Conservation (phyloP, 2,888 invertebrate genomes). For the Phyllotreta striolata region DNA sequence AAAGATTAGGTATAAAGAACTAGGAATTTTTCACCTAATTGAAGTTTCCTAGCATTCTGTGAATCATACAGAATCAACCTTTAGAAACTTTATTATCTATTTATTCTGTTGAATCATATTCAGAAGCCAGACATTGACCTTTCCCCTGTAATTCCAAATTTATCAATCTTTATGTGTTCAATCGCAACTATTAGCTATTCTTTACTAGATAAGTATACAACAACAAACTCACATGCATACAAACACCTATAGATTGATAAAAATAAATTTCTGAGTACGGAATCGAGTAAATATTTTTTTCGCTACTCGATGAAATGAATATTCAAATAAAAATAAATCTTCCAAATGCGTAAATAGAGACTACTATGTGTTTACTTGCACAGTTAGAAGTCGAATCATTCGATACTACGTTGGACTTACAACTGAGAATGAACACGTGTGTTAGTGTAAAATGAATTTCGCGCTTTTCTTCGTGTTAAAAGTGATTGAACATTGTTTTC, state of each 20-base stretch:
- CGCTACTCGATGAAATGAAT: slow-evolving; percentile 9
- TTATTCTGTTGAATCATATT: no score
- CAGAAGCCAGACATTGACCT: no score
- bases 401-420: neutral
- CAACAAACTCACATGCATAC: slow-evolving; percentile 1
- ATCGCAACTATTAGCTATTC: no score
- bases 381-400: neutral
- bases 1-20: no score
- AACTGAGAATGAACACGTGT: slow-evolving; percentile 2
- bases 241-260: neutral
- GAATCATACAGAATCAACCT: no score
- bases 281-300: slow-evolving; percentile 3
- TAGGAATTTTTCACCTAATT: no score
- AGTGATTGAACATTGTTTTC: neutral
- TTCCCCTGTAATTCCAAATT: no score
- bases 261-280: slow-evolving; percentile 8
- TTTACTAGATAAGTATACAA: neutral
- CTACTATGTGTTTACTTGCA: neutral
- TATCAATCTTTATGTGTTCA: no score
- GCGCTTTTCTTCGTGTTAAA: slow-evolving; percentile 4
- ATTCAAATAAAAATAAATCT: slow-evolving; percentile 9
- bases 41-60: no score
- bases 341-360: neutral
- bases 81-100: no score
- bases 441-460: neutral